Percentiles rank a stretch among this genome's conserved stretches.
These are phyloP conservation scores for Megalops atlanticus DNA, from an alignment of 2,113 vertebrate species.

Conservation along the genomic window DNA sequence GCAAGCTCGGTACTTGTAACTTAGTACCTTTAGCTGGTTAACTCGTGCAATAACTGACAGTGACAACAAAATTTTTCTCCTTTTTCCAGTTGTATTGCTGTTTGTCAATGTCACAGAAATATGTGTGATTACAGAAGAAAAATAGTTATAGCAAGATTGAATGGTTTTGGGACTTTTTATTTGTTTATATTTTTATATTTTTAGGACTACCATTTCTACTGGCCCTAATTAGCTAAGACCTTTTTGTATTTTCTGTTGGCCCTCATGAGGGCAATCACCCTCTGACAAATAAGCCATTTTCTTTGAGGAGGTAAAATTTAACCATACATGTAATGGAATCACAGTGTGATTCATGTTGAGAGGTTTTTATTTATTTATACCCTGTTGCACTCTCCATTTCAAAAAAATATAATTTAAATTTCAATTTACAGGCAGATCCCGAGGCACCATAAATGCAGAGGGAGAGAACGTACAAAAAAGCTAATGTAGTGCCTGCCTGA, in stretches of 20 bases:
- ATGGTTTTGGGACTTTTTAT: too few relatives aligned
- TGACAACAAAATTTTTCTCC: constrained; percentile 31
- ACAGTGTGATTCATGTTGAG: neutral
- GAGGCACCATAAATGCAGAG: neutral
- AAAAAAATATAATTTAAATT: constrained; percentile 17
- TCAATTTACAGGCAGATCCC: constrained; percentile 18
- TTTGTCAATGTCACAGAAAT: constrained; percentile 43
- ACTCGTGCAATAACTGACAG: too few relatives aligned
- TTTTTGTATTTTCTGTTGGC: neutral
- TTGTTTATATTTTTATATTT: too few relatives aligned
- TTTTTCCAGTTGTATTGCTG: constrained; percentile 44
- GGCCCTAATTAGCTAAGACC: neutral
- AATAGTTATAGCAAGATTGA: too few relatives aligned
- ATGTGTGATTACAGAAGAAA: constrained; percentile 31
- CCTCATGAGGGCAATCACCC: neutral
- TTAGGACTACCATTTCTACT: too few relatives aligned
- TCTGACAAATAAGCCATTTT: neutral
- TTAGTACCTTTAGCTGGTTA: too few relatives aligned
- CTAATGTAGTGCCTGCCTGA: constrained; percentile 18
- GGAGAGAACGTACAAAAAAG: constrained; percentile 6
- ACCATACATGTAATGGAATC: neutral
- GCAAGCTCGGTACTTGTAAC: constrained; percentile 36
- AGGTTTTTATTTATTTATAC: neutral
- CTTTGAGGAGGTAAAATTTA: constrained; percentile 10
- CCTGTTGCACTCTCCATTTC: neutral